Evolutionary conservation across 2,113 vertebrate species (phyloP), one percentile per base, ranked within the genome.

Genomic region (Upupa epops): DNA sequence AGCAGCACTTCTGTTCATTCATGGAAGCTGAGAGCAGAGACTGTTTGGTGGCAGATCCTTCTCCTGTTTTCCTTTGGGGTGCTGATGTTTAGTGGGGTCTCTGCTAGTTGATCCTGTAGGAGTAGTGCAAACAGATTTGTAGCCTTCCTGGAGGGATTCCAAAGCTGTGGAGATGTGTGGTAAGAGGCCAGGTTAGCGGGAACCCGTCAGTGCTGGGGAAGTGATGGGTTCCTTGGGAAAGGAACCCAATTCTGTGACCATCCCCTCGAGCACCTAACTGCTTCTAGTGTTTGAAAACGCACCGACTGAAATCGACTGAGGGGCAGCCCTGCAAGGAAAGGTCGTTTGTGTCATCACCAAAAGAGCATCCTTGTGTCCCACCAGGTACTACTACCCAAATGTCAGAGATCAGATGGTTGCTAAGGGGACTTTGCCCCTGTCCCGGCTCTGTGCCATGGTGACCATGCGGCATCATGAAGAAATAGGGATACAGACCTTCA

Each of bases 371-470:
- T 6, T 71, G 11, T 90, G 72, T 56, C 63, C 92, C 29, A 4
- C 82, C 95, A 99, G 99, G 94, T 99, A 99, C 95, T 99, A 99
- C 90, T 99, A 99, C 95, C 99, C 99, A 68, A 99, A 99, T 66
- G 98, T 99, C 82, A 97, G 99, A 91, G 99, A 99, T 58, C 99
- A 99, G 97, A 96, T 99, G 92, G 98, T 99, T 31, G 99, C 99
- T 95, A 98, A 81, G 91, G 98, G 98, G 86, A 95, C 97, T 58
- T 97, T 99, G 88, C 98, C 98, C 1, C 92, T 99, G 92, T 98
- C 99, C 13, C 98, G 98, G 71, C 97, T 99, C 17, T 99, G 98
- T 91, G 98, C 98, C 87, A 97, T 99, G 98, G 98, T 98, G 64
- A 99, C 99, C 6, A 97, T 98, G 98, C 98, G 98, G 96, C 98